These are phyloP conservation scores for Ditylenchus weischeri DNA, from an alignment of 2,888 invertebrate genomes.

Conservation along the genomic window DNA sequence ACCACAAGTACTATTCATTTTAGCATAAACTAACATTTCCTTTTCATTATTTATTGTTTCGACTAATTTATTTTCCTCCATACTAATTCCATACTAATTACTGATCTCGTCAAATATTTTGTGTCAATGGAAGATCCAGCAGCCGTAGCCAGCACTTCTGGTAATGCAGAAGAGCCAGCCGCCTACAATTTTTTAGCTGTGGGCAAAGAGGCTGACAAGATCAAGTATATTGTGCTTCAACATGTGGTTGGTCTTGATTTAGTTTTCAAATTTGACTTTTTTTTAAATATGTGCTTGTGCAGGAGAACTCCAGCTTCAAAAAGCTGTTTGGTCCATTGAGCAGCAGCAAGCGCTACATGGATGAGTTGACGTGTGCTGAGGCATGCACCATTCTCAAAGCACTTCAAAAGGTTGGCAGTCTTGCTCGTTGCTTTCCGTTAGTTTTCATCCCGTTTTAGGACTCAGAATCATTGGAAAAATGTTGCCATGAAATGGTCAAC, in stretches of 20 bases:
- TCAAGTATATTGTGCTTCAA: conserved; percentile 24
- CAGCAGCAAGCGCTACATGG: conserved; percentile 11
- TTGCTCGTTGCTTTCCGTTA: background rate
- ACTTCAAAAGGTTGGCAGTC: background rate
- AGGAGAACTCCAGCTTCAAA: conserved; percentile 9
- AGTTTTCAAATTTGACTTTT: background rate
- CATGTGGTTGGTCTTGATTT: conserved; percentile 17
- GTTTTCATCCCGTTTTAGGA: background rate
- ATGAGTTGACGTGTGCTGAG: conserved; percentile 28
- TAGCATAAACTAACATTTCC: background rate
- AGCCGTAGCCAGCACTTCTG: background rate
- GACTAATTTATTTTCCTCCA: too few species aligned
- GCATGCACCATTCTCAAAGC: conserved; percentile 22
- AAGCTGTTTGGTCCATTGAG: conserved; percentile 21
- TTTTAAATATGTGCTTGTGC: background rate
- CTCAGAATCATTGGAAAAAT: conserved; percentile 20
- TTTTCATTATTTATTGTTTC: background rate
- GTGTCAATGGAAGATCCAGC: background rate
- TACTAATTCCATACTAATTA: background rate
- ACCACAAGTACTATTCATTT: too few species aligned
- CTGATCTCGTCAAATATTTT: background rate
- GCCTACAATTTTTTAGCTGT: conserved; percentile 25
- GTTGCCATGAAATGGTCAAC: conserved; percentile 24
- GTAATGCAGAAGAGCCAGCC: background rate
- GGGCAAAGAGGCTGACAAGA: conserved; percentile 23